Conservation (phyloP, 2,113 vertebrate species). For the Atherinomorus stipes region DNA sequence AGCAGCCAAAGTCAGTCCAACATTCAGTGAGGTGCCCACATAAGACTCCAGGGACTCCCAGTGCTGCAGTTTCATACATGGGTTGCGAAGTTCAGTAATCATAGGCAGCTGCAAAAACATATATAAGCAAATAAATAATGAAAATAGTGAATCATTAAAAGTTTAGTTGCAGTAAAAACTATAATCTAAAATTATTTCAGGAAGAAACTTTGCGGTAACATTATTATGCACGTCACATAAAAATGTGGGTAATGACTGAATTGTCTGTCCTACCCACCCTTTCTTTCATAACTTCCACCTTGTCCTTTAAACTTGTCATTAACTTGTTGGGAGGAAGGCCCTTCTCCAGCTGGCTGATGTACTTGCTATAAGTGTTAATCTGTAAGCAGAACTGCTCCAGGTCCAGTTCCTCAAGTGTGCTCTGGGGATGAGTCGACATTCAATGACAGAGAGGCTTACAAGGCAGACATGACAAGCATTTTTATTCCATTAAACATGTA, state of each 20-base stretch:
- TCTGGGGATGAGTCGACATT: slow-evolving; percentile 65
- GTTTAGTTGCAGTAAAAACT: not conserved
- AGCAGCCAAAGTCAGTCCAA: slow-evolving; percentile 76
- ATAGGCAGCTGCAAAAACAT: slow-evolving; percentile 80
- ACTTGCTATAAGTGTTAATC: slow-evolving; percentile 85
- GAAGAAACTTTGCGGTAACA: no score
- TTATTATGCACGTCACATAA: slow-evolving; percentile 2
- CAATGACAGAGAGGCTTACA: not conserved
- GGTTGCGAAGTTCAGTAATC: slow-evolving; percentile 85
- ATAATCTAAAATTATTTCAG: not conserved
- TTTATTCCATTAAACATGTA: not conserved
- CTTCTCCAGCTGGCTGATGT: slow-evolving; percentile 86
- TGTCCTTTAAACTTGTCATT: slow-evolving; percentile 81
- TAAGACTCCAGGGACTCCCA: slow-evolving; percentile 83
- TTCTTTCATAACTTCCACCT: slow-evolving; percentile 85
- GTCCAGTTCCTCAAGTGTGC: slow-evolving; percentile 83
- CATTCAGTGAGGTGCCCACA: slow-evolving; percentile 72
- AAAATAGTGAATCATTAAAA: not conserved
- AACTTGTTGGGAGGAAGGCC: slow-evolving; percentile 85
- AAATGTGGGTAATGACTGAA: fast-evolving
- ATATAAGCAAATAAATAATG: not conserved
- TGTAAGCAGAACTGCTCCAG: slow-evolving; percentile 82
- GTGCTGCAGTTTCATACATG: slow-evolving; percentile 83
- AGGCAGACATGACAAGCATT: not conserved
- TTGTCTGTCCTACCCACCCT: slow-evolving; percentile 78